Evolutionary conservation across 1,140 invertebrate genomes (phyloP).

Genomic region (Choristoneura fumiferana): DNA sequence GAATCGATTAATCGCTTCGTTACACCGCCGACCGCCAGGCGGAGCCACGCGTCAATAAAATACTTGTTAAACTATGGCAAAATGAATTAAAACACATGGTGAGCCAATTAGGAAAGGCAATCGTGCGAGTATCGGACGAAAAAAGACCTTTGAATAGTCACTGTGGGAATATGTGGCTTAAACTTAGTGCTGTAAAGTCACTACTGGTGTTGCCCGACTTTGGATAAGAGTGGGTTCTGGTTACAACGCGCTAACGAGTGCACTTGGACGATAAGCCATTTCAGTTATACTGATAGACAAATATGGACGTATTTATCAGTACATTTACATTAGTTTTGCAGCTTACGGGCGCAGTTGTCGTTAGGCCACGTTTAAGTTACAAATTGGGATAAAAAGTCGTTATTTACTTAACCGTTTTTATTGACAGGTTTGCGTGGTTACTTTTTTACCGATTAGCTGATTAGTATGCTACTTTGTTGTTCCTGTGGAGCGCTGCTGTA

Average conservation of each 20-base stretch:
- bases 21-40: conserved; percentile 58
- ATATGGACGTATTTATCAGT: conserved; percentile 75
- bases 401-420: no score
- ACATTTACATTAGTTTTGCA: conserved; percentile 56
- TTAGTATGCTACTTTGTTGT: no score
- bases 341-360: conserved; percentile 31
- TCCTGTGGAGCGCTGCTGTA: no score
- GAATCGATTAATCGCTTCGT: conserved; percentile 72
- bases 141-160: conserved; percentile 51
- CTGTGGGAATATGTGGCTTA: conserved; percentile 40
- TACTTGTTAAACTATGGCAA: conserved; percentile 77
- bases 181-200: conserved; percentile 35
- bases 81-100: conserved; percentile 76
- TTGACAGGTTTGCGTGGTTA: no score
- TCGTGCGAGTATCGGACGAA: conserved; percentile 70
- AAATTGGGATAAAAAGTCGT: no score
- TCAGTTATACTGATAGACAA: conserved; percentile 74
- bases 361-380: no score
- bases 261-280: conserved; percentile 60
- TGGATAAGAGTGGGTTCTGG: conserved; percentile 61
- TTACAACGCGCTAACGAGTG: conserved; percentile 68
- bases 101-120: conserved; percentile 76
- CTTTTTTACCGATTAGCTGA: no score
- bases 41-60: conserved; percentile 74
- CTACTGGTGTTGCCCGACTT: conserved; percentile 30